phyloP scores from a whole-genome alignment of 2,797 vertebrate genomes.

The Eupleurogrammus muticus region DNA sequence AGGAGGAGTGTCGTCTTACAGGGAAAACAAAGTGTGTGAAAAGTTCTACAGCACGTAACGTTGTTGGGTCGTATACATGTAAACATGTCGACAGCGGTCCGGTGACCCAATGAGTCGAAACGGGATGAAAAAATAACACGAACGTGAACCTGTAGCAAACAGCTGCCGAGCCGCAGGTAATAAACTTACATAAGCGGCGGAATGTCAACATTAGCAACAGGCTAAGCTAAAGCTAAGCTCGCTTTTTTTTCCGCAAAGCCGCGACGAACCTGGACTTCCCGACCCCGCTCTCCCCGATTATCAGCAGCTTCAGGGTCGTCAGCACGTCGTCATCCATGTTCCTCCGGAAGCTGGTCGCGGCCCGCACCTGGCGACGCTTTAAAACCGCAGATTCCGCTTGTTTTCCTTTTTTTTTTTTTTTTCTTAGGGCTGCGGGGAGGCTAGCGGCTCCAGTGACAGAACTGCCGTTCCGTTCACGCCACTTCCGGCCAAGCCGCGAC shows the following conservation, averaged over 20 bases:
- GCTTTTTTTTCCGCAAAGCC: constrained; percentile 6
- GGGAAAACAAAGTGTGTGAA: not conserved
- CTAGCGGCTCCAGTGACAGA: constrained; percentile 57
- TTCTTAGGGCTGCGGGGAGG: constrained; percentile 13
- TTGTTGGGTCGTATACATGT: not conserved
- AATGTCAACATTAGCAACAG: constrained; percentile 64
- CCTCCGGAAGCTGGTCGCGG: not conserved
- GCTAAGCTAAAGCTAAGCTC: constrained; percentile 70
- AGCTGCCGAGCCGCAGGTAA: constrained; percentile 6
- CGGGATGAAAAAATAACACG: not conserved
- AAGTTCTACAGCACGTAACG: not conserved
- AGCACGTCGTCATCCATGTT: constrained; percentile 96
- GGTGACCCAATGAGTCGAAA: not conserved
- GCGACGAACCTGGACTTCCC: constrained; percentile 94
- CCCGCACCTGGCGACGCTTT: constrained; percentile 7
- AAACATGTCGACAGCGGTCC: not conserved
- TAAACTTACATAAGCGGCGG: constrained; percentile 54
- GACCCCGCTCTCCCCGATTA: constrained; percentile 97
- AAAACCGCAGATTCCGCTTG: constrained; percentile 9
- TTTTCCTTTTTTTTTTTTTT: no score
- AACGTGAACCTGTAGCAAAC: constrained; percentile 3
- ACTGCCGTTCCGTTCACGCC: constrained; percentile 23
- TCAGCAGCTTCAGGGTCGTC: constrained; percentile 95
- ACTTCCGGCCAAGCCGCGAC: constrained; percentile 66
- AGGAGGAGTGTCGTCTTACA: not conserved